phyloP scores from a whole-genome alignment of 2,113 vertebrate genomes.

The Coptodon rendalli region DNA sequence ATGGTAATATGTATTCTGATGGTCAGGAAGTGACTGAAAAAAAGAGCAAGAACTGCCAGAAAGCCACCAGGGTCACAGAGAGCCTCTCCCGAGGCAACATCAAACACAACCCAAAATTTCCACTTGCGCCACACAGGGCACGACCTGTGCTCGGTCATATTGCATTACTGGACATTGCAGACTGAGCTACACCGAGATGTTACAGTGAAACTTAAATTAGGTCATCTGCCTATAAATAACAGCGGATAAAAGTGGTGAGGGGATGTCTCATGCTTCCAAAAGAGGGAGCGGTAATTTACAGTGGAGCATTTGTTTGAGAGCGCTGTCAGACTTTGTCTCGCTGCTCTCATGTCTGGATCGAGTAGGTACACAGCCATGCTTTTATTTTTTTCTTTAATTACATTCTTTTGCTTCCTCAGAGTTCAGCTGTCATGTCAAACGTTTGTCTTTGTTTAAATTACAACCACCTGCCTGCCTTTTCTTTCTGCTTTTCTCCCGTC shows the following conservation, averaged over 20 bases:
- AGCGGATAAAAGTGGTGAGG: conserved; percentile 18
- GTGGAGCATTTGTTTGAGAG: not conserved
- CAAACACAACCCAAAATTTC: not conserved
- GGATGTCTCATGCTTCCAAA: conserved; percentile 34
- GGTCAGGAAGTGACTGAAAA: not conserved
- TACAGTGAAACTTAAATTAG: conserved; percentile 19
- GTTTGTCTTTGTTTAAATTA: not conserved
- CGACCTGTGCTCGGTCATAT: conserved; percentile 29
- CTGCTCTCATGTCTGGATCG: not conserved
- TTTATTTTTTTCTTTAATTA: not conserved
- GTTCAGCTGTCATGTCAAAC: not conserved
- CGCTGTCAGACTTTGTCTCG: not conserved
- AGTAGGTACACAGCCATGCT: not conserved
- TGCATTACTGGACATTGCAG: conserved; percentile 34
- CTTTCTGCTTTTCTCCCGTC: not conserved
- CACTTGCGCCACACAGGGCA: not conserved
- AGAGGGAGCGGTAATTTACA: conserved; percentile 36
- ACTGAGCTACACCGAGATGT: not conserved
- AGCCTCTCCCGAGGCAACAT: not conserved
- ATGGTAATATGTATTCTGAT: not conserved
- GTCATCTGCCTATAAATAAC: conserved; percentile 62
- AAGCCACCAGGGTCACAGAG: not conserved
- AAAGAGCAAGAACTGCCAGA: not conserved
- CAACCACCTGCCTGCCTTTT: not conserved
- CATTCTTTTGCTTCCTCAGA: not conserved